Percentiles rank a stretch among this genome's conserved stretches.
phyloP scores from a whole-genome alignment of 1,140 invertebrate genomes.

The Eupristina koningsbergeri region DNA sequence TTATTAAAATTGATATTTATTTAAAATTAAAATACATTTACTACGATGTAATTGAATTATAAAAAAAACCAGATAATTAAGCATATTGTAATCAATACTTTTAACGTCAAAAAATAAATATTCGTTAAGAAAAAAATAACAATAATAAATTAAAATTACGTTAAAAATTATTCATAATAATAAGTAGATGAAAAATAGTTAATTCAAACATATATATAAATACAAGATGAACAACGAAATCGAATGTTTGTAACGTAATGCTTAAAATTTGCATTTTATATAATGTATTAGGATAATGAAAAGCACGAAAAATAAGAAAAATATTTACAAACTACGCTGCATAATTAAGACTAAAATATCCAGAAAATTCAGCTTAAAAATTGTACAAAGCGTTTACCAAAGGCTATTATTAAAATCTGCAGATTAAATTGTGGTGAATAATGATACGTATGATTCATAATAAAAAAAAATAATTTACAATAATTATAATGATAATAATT shows the following conservation, averaged over 20 bases:
- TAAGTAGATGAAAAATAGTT: too few relatives aligned
- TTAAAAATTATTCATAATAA: too few relatives aligned
- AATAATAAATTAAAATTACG: too few relatives aligned
- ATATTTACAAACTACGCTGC: constrained; percentile 37
- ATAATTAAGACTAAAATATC: constrained; percentile 10
- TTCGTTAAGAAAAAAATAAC: too few relatives aligned
- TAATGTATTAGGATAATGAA: not conserved
- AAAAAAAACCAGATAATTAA: too few relatives aligned
- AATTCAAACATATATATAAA: too few relatives aligned
- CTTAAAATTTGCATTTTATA: not conserved
- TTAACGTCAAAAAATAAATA: too few relatives aligned
- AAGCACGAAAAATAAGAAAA: constrained; percentile 50
- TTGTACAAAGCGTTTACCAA: constrained; percentile 34
- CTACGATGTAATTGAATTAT: too few relatives aligned
- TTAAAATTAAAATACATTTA: too few relatives aligned
- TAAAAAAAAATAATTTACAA: constrained; percentile 8
- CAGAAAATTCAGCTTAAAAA: constrained; percentile 18
- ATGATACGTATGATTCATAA: not conserved
- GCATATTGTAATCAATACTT: too few relatives aligned
- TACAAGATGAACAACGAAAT: too few relatives aligned
- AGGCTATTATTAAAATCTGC: constrained; percentile 29
- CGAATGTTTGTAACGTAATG: too few relatives aligned
- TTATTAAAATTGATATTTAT: not conserved
- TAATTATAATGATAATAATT: not conserved
- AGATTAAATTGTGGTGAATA: constrained; percentile 21